phyloP scores from a whole-genome alignment of 2,888 invertebrate species.

The Hirtodrosophila trivittata region DNA sequence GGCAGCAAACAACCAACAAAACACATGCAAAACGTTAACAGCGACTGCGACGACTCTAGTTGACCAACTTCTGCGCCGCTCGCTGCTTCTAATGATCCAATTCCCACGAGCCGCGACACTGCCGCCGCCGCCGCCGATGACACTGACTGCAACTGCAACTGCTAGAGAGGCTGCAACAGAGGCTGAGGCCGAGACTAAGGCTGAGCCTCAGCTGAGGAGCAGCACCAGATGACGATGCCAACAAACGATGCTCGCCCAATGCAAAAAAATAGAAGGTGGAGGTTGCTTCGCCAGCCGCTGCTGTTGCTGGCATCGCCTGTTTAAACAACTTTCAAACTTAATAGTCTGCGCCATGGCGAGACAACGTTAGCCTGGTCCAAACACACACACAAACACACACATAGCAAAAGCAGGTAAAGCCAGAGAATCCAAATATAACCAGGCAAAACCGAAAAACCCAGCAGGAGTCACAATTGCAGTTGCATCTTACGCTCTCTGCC shows the following conservation, averaged over 20 bases:
- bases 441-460: slow-evolving; percentile 50
- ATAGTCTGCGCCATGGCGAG: slow-evolving; percentile 81
- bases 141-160: slow-evolving; percentile 56
- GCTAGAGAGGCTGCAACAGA: slow-evolving; percentile 29
- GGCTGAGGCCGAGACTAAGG: slow-evolving; percentile 8
- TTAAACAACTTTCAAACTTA: slow-evolving; percentile 81
- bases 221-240: slow-evolving; percentile 40
- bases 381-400: slow-evolving; percentile 22
- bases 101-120: slow-evolving; percentile 82
- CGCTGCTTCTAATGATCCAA: slow-evolving; percentile 83
- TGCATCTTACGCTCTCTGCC: slow-evolving; percentile 35
- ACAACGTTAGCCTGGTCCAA: slow-evolving; percentile 55
- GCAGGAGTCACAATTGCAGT: slow-evolving; percentile 63
- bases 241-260: slow-evolving; percentile 73
- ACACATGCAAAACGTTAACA: slow-evolving; percentile 73
- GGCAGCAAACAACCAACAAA: slow-evolving; percentile 55
- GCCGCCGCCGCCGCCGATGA: slow-evolving; percentile 58
- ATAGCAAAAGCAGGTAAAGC: slow-evolving; percentile 18
- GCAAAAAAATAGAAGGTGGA: slow-evolving; percentile 78
- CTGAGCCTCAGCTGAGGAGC: slow-evolving; percentile 34
- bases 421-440: slow-evolving; percentile 10
- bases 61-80: slow-evolving; percentile 73
- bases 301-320: slow-evolving; percentile 70
- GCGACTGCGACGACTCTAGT: slow-evolving; percentile 49
- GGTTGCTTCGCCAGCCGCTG: slow-evolving; percentile 50